phyloP scores from a whole-genome alignment of 2,888 invertebrate species.

The Cinara cedri region DNA sequence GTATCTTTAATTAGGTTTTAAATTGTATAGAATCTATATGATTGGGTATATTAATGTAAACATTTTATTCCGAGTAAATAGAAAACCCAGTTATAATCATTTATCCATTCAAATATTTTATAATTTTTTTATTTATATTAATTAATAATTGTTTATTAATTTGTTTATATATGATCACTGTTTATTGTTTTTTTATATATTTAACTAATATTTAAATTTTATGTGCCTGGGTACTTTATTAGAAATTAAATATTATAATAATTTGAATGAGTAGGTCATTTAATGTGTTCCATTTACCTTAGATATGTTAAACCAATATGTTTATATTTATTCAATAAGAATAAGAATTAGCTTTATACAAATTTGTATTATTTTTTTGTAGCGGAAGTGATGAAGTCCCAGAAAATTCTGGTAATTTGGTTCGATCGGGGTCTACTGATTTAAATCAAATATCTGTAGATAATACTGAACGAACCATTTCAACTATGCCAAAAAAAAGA shows the following conservation, averaged over 20 bases:
- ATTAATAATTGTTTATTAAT: not conserved
- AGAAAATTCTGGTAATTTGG: constrained; percentile 24
- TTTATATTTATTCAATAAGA: too few species aligned
- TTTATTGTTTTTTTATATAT: too few species aligned
- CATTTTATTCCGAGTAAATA: constrained; percentile 13
- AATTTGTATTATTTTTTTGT: not conserved
- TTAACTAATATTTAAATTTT: too few species aligned
- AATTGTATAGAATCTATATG: not conserved
- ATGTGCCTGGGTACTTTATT: too few species aligned
- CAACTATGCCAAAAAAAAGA: constrained; percentile 55
- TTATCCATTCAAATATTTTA: not conserved
- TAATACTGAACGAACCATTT: constrained; percentile 17
- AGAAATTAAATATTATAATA: too few species aligned
- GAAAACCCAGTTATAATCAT: not conserved
- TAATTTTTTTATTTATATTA: not conserved
- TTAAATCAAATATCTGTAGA: constrained; percentile 31
- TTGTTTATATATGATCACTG: too few species aligned
- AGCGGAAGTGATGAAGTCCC: constrained; percentile 30
- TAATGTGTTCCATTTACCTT: too few species aligned
- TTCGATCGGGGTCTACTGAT: constrained; percentile 20
- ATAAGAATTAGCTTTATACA: too few species aligned
- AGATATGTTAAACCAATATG: too few species aligned
- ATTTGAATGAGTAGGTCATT: too few species aligned
- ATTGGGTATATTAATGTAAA: not conserved
- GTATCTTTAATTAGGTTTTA: not conserved